Base-by-base conservation (phyloP, 2,888 invertebrate genomes). In the Mesorhabditis belari region DNA sequence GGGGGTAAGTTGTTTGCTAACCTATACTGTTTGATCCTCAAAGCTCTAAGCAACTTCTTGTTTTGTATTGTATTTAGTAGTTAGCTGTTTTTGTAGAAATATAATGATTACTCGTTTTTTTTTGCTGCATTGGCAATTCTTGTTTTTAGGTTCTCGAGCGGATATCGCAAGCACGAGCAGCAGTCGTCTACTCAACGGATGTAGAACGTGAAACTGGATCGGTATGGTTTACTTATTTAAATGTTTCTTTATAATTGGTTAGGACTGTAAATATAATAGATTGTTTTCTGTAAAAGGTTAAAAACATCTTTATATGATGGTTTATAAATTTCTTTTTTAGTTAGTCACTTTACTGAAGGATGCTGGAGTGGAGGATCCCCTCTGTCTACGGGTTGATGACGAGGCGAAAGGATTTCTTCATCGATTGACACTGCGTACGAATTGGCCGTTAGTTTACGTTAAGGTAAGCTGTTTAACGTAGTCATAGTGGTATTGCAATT, bases 381-480 rank as follows among this genome's bases (percentile, higher is more conserved):
- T 21, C 60, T 26, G 0, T 51, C 28, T 70, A 3, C 44, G 55
- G 26, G 68, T 70, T 4, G 55, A 61, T 17, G 19, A 56, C 19
- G 26, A 25, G 2, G 35, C 66, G 0, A 58, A 63, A 56, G 58
- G 61, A 49, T 19, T 56, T 4, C 59, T 70, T 35, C 64, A 66
- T 54, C 19, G 62, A 28, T 54, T 68, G 21, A 58, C 58, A 5
- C 62, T 65, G 29, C 60, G 61, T 24, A 55, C 64, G 4, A 57
- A 62, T 6, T 67, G 68, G 68, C 73, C 73, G 6, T 49, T 68
- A 12, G 60, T 62, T 17, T 73, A 63, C 51, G 57, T 73, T 4
- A 73, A 73, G 55, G 65, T 66, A 12, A 19, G 35, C 12, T 4
- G 35, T 9, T 51, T 9, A 17, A 17, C 5, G 6, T 6, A 12